phyloP scores from a whole-genome alignment of 2,797 vertebrate species.

The Tapirus indicus region DNA sequence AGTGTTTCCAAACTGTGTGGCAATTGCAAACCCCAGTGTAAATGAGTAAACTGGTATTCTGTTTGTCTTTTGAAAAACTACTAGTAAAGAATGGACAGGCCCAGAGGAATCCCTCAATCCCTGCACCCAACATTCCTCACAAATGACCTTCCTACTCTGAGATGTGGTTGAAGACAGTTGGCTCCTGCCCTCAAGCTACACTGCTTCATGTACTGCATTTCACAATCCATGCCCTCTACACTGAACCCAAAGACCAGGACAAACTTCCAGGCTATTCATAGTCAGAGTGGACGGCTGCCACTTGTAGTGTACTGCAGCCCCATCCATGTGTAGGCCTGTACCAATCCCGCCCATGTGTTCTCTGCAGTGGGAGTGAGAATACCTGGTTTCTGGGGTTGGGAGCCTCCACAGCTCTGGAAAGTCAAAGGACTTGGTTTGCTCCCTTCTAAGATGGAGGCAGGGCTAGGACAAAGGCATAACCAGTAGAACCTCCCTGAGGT shows the following conservation, averaged over 20 bases:
- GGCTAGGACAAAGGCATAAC: background rate
- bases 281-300: background rate
- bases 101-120: background rate
- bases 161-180: background rate
- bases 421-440: background rate
- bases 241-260: fast-evolving
- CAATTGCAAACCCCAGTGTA: background rate
- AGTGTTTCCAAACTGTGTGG: background rate
- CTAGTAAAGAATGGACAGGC: background rate
- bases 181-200: background rate
- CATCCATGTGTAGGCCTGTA: fast-evolving
- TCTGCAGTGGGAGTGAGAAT: background rate
- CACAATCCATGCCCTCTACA: background rate
- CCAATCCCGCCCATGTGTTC: background rate
- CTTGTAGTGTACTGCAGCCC: too few relatives aligned
- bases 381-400: background rate
- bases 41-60: background rate
- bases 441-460: background rate
- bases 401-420: background rate
- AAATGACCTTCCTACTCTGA: background rate
- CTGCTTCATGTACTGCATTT: background rate
- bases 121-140: background rate
- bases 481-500: background rate
- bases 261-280: background rate
- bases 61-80: constrained; percentile 17